Percentiles rank a stretch among this genome's conserved stretches.
Conservation (phyloP, 2,888 invertebrate species). For the Mythimna vitellina region DNA sequence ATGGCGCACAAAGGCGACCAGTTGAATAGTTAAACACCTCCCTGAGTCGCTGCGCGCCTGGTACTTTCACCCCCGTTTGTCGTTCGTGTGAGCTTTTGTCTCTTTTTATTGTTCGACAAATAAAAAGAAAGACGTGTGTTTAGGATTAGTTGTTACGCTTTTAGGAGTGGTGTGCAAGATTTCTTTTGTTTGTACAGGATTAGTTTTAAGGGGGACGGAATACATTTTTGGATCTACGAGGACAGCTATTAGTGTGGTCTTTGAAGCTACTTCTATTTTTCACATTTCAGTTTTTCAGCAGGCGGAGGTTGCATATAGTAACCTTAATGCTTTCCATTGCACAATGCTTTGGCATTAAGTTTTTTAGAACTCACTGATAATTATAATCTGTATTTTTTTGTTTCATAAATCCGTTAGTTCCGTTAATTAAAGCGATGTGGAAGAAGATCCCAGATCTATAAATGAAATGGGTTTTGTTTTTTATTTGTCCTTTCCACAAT, state of each 20-base stretch:
- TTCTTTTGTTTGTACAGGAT: slow-evolving; percentile 46
- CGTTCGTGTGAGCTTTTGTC: slow-evolving; percentile 35
- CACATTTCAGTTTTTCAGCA: background rate
- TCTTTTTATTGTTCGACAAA: slow-evolving; percentile 53
- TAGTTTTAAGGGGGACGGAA: slow-evolving; percentile 11
- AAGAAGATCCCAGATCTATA: too few relatives aligned
- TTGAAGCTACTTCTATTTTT: background rate
- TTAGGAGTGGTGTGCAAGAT: slow-evolving; percentile 22
- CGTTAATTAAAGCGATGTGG: too few relatives aligned
- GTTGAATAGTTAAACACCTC: slow-evolving; percentile 70
- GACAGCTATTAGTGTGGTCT: background rate
- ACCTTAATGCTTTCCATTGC: too few relatives aligned
- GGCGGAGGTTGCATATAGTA: background rate
- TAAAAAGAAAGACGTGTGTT: slow-evolving; percentile 58
- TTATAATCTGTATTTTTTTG: too few relatives aligned
- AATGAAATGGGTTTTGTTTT: too few relatives aligned
- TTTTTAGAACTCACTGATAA: too few relatives aligned
- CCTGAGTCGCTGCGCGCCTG: slow-evolving; percentile 54
- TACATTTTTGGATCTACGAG: slow-evolving; percentile 2
- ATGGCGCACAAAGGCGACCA: slow-evolving; percentile 56
- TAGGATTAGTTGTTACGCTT: slow-evolving; percentile 53
- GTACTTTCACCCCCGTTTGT: slow-evolving; percentile 43
- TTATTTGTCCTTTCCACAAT: too few relatives aligned
- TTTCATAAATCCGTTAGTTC: too few relatives aligned
- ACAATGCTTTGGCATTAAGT: too few relatives aligned